Conservation (phyloP, 1,140 invertebrate genomes). For the Venustaconcha ellipsiformis region DNA sequence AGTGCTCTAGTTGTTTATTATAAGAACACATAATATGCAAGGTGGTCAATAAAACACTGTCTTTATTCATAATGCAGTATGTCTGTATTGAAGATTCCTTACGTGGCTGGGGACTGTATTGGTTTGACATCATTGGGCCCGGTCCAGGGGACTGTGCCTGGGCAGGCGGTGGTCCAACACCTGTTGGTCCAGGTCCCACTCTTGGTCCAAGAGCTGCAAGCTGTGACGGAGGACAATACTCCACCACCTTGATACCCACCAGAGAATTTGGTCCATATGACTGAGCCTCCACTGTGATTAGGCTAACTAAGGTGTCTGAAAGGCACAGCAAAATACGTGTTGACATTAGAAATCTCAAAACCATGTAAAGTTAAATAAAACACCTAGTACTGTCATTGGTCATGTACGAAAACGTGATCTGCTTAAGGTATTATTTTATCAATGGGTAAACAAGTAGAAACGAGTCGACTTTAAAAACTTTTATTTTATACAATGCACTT, state of each 20-base stretch:
- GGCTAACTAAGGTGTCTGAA: conserved; percentile 68
- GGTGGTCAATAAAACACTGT: no score
- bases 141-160: not conserved
- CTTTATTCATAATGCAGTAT: no score
- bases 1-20: no score
- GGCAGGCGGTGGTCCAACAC: conserved; percentile 22
- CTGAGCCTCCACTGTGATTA: conserved; percentile 81
- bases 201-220: conserved; percentile 50
- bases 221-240: conserved; percentile 69
- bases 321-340: no score
- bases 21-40: no score
- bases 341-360: not conserved
- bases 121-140: conserved; percentile 4
- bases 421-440: not conserved
- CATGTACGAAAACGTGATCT: not conserved
- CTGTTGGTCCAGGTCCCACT: conserved; percentile 53
- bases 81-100: conserved; percentile 13
- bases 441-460: not conserved
- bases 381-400: not conserved
- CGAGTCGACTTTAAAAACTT: not conserved
- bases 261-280: conserved; percentile 95
- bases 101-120: conserved; percentile 12
- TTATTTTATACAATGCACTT: not conserved
- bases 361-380: not conserved
- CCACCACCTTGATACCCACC: conserved; percentile 95